Conservation (phyloP, 2,113 vertebrate species). For the Heterotilapia buettikoferi region DNA sequence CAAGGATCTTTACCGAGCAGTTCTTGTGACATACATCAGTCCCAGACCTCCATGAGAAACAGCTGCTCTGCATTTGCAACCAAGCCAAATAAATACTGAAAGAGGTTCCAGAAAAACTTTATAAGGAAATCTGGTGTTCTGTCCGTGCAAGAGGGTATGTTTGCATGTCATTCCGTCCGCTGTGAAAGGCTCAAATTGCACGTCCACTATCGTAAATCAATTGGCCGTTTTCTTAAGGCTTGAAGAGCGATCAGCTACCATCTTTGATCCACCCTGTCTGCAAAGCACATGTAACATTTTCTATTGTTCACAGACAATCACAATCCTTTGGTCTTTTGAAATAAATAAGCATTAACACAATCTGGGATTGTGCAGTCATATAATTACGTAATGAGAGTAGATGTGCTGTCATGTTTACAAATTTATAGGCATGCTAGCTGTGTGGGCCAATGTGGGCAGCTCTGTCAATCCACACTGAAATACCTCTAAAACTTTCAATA, state of each 20-base stretch:
- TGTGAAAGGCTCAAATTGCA: slow-evolving; percentile 23
- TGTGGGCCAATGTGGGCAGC: background rate
- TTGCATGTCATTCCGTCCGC: slow-evolving; percentile 22
- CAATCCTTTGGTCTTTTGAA: background rate
- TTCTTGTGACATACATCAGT: slow-evolving; percentile 18
- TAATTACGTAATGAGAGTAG: background rate
- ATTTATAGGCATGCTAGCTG: background rate
- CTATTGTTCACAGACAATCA: background rate
- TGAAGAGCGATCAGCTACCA: background rate
- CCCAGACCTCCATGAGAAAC: slow-evolving; percentile 37
- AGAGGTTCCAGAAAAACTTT: slow-evolving; percentile 15
- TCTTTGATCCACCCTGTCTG: slow-evolving; percentile 49
- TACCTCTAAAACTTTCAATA: background rate
- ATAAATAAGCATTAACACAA: background rate
- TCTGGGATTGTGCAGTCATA: background rate
- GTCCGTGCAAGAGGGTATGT: background rate
- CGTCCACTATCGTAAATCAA: slow-evolving; percentile 31
- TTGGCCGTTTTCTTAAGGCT: background rate
- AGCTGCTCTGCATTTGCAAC: slow-evolving; percentile 56
- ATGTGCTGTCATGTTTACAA: background rate
- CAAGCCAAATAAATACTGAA: slow-evolving; percentile 42
- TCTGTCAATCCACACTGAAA: background rate
- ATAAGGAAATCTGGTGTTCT: slow-evolving; percentile 2
- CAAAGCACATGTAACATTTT: slow-evolving; percentile 16
- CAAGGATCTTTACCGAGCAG: background rate